phyloP scores from a whole-genome alignment of 1,140 invertebrate genomes.

The Dinoponera quadriceps region DNA sequence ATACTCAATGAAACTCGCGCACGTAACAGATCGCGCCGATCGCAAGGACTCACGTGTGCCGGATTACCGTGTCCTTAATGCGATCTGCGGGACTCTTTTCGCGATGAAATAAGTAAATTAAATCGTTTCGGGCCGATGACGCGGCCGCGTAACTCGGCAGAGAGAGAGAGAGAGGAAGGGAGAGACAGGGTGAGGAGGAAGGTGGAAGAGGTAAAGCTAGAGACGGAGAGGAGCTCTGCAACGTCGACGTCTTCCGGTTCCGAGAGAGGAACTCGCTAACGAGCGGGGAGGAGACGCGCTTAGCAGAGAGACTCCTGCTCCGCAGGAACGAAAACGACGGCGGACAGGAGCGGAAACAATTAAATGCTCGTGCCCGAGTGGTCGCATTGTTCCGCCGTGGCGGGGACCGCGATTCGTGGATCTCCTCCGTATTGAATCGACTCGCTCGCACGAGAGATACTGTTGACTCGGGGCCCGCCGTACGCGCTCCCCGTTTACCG shows the following conservation, averaged over 20 bases:
- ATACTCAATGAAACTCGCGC: too few relatives aligned
- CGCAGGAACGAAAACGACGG: slow-evolving; percentile 71
- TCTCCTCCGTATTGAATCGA: slow-evolving; percentile 42
- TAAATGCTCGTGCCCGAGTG: slow-evolving; percentile 72
- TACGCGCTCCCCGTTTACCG: slow-evolving; percentile 36
- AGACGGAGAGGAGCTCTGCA: slow-evolving; percentile 40
- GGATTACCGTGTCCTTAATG: slow-evolving; percentile 45
- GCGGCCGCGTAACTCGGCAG: slow-evolving; percentile 1
- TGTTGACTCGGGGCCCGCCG: slow-evolving; percentile 32
- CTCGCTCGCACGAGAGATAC: slow-evolving; percentile 43
- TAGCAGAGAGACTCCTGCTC: slow-evolving; percentile 65
- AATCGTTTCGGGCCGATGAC: slow-evolving; percentile 55
- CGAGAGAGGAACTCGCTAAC: slow-evolving; percentile 74
- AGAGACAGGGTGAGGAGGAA: not conserved
- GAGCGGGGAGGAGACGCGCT: slow-evolving; percentile 67
- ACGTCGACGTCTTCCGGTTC: slow-evolving; percentile 73
- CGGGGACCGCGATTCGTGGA: slow-evolving; percentile 57
- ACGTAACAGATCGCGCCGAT: too few relatives aligned
- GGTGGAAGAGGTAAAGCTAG: too few relatives aligned
- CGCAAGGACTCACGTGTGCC: not conserved
- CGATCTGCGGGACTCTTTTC: slow-evolving; percentile 32
- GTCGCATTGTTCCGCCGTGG: slow-evolving; percentile 69
- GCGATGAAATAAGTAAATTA: slow-evolving; percentile 67
- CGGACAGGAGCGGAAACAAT: slow-evolving; percentile 75
- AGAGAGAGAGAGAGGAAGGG: not conserved